Conservation (phyloP, 2,797 vertebrate species). For the Chaetophractus vellerosus region DNA sequence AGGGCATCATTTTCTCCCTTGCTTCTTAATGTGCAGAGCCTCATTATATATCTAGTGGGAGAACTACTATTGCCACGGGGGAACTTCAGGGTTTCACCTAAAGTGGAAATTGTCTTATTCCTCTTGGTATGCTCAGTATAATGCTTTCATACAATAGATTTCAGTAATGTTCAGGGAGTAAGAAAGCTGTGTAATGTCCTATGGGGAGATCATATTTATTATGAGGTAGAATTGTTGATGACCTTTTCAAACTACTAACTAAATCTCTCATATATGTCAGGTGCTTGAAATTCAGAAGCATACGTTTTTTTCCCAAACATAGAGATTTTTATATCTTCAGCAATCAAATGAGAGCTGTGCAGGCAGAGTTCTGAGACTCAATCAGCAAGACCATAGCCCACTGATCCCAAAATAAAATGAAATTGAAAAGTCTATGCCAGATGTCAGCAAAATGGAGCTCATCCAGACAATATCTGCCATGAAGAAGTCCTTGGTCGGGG, state of each 20-base stretch:
- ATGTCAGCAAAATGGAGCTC: neutral
- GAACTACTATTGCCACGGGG: neutral
- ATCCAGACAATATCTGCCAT: neutral
- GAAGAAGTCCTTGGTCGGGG: neutral
- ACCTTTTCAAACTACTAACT: neutral
- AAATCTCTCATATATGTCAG: neutral
- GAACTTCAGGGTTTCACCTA: neutral
- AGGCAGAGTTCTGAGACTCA: neutral
- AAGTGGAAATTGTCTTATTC: neutral
- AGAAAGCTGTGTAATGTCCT: neutral
- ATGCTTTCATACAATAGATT: neutral
- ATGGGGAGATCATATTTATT: neutral
- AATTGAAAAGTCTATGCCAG: neutral
- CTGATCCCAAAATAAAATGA: neutral
- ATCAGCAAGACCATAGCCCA: neutral
- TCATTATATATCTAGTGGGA: neutral
- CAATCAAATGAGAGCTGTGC: neutral
- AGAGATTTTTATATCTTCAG: conserved; percentile 5
- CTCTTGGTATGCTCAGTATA: neutral
- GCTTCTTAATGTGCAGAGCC: neutral
- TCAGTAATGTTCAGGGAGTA: neutral
- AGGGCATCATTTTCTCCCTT: neutral
- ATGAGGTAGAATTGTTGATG: neutral
- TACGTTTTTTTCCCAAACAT: neutral
- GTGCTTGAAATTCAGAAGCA: neutral